Evolutionary conservation across 2,888 invertebrate genomes (phyloP), one percentile per base, ranked within the genome.

Genomic region (Drosophila cracens): DNA sequence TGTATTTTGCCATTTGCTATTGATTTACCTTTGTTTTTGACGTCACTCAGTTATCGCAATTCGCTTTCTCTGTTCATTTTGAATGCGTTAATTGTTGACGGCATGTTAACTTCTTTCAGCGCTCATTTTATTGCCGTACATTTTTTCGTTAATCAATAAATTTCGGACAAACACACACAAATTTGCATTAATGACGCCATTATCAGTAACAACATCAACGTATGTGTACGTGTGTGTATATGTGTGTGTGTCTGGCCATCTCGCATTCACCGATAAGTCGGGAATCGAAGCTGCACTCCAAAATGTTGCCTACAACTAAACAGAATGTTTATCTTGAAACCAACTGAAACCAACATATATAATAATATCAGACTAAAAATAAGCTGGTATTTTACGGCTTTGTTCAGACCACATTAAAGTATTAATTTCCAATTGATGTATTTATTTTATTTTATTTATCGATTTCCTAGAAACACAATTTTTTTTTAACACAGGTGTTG

Each of bases 21-120:
- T 82, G 82, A 82, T 79, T 81, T 76, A 68, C 69, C 77, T 77
- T 84, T 82, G 85, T 80, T 80, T 51, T 53, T 18, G 51, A 81
- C 57, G 73, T 77, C 58, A 72, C 33, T 36, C 52, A 49, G 56
- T 59, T 75, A 71, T 66, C 71, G 57, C 67, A 48, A 53, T 11
- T 52, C 34, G 40, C 16, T 34, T 52, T 36, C 10, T 33, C 10
- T 53, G 5, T 49, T 51, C 5, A n/a, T 48, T 56, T 58, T 18
- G 54, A 54, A 34, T 60, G 56, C 57, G 60, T 69, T 53, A 49
- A 69, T 72, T 70, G 82, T 76, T 64, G 64, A 61, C 66, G 64
- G 43, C 59, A 31, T 70, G 70, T 53, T 69, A 70, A 82, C 51
- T 71, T 61, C 11, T 60, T 62, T 74, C 70, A 62, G 67, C 48